These are phyloP conservation scores for Rhinoraja longicauda DNA, from an alignment of 2,797 vertebrate genomes.

Conservation along the genomic window DNA sequence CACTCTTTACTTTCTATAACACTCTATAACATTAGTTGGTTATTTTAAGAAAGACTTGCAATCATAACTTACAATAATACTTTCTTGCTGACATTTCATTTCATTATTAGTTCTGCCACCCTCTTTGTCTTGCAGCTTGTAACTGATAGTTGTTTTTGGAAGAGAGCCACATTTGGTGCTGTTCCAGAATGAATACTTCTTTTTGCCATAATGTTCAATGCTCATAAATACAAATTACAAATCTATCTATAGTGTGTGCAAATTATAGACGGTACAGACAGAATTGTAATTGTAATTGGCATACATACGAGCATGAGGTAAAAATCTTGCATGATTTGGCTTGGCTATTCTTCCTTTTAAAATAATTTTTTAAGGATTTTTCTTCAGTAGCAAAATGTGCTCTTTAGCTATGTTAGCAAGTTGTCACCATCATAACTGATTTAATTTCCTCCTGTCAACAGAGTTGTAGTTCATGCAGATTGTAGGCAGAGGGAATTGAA, in stretches of 20 bases:
- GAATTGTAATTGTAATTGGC: neutral
- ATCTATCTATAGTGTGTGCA: too few species aligned
- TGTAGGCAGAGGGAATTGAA: neutral
- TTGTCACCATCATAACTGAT: neutral
- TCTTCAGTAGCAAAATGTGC: neutral
- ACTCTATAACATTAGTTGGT: neutral
- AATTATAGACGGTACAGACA: neutral
- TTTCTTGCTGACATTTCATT: neutral
- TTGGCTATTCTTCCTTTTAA: neutral
- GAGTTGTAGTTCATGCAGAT: neutral
- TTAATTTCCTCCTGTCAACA: conserved; percentile 14
- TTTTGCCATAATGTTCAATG: neutral
- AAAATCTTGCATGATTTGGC: neutral
- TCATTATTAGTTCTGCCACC: neutral
- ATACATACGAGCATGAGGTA: neutral
- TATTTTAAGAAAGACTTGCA: neutral
- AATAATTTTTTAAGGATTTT: neutral
- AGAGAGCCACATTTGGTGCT: neutral
- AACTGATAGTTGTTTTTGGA: neutral
- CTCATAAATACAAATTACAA: too few species aligned
- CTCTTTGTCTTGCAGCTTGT: neutral
- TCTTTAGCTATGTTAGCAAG: too few species aligned
- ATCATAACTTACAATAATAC: neutral
- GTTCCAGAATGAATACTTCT: neutral
- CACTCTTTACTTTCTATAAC: neutral